Evolutionary conservation across 2,888 invertebrate genomes (phyloP).

Genomic region (Macaria liturata): DNA sequence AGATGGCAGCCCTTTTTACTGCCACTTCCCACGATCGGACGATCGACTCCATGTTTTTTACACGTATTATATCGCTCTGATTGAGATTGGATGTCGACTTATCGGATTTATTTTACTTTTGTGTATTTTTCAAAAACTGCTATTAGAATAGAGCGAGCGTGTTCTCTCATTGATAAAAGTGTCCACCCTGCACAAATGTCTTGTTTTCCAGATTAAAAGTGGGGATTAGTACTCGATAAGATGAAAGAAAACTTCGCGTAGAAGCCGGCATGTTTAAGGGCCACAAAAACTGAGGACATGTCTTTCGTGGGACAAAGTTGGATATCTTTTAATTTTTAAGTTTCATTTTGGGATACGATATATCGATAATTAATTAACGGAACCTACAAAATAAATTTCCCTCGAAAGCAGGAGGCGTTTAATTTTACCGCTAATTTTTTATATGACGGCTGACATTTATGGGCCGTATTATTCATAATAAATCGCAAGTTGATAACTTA

Average conservation of each 20-base stretch:
- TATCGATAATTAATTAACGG: constrained; percentile 6
- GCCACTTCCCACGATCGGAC: constrained; percentile 53
- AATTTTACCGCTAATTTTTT: constrained; percentile 1
- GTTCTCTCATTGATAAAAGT: no score
- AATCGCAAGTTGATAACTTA: constrained; percentile 65
- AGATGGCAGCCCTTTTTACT: constrained; percentile 44
- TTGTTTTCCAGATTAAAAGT: no score
- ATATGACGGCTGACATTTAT: constrained; percentile 51
- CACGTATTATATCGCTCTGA: constrained; percentile 16
- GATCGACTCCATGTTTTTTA: constrained; percentile 29
- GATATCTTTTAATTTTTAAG: no score
- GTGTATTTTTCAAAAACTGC: no score
- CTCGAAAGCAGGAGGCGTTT: constrained; percentile 7
- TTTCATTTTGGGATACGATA: no score
- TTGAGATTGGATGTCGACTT: constrained; percentile 5
- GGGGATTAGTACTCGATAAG: no score
- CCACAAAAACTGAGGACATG: no score
- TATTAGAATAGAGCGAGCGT: no score
- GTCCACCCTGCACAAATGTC: no score
- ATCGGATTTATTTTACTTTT: neutral
- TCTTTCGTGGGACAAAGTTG: no score
- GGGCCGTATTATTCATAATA: constrained; percentile 45
- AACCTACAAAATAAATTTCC: constrained; percentile 1
- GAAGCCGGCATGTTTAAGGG: no score
- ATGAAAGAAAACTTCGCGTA: no score